phyloP scores from a whole-genome alignment of 2,888 invertebrate species.

The Anoncus sp. region DNA sequence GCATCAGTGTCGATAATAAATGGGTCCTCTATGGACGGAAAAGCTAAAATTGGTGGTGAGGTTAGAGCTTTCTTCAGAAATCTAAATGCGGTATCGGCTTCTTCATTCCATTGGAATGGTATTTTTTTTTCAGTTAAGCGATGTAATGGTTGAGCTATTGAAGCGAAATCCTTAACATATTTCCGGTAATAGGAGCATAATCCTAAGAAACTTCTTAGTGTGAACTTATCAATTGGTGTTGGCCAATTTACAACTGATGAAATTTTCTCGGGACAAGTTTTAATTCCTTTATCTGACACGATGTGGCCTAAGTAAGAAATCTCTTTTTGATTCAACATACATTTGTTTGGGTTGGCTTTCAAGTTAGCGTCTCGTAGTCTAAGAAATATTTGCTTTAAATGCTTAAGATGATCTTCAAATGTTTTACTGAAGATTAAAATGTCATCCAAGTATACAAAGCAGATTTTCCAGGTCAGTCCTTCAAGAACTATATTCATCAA shows the following conservation, averaged over 20 bases:
- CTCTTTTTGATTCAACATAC: conserved; percentile 7
- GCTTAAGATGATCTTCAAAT: conserved; percentile 57
- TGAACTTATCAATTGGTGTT: conserved; percentile 9
- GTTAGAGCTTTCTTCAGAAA: conserved; percentile 15
- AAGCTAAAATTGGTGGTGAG: conserved; percentile 49
- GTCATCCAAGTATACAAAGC: conserved; percentile 63
- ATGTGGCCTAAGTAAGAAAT: conserved; percentile 20
- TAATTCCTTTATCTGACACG: conserved; percentile 7
- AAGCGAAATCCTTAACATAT: conserved; percentile 24
- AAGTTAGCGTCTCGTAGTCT: conserved; percentile 11
- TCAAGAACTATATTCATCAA: conserved; percentile 46
- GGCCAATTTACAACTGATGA: conserved; percentile 39
- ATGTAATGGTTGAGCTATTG: conserved; percentile 32
- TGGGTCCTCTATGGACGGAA: neutral
- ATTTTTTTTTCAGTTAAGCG: conserved; percentile 21
- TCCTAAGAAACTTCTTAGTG: conserved; percentile 15
- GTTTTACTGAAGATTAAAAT: conserved; percentile 55
- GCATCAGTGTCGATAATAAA: conserved; percentile 46
- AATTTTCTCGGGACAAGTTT: conserved; percentile 27
- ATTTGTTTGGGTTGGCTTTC: conserved; percentile 13
- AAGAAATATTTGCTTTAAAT: conserved; percentile 18
- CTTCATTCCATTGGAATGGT: neutral
- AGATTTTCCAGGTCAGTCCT: conserved; percentile 66
- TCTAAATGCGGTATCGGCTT: neutral
- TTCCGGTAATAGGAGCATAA: conserved; percentile 31